Percentiles rank a stretch among this genome's conserved stretches.
phyloP scores from a whole-genome alignment of 2,797 vertebrate species.

The Neostethus bicornis region DNA sequence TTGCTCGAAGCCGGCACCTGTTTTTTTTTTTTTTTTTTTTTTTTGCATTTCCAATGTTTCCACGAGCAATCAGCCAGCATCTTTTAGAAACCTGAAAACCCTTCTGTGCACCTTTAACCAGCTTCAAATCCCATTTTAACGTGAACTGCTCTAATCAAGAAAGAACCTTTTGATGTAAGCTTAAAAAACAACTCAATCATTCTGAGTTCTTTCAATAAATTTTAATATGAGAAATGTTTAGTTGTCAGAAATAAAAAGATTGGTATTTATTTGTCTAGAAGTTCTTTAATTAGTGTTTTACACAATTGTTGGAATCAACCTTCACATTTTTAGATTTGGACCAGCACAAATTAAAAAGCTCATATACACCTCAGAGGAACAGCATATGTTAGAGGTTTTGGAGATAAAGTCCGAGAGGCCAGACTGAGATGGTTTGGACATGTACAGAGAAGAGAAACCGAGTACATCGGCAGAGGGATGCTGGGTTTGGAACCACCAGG shows the following conservation, averaged over 20 bases:
- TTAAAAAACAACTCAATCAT: conserved; percentile 18
- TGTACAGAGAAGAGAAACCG: too few relatives aligned
- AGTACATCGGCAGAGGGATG: too few relatives aligned
- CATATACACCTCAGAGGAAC: too few relatives aligned
- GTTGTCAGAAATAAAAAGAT: not conserved
- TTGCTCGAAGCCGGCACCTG: conserved; percentile 21
- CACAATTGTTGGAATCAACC: too few relatives aligned
- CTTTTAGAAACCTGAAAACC: conserved; percentile 20
- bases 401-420: too few relatives aligned
- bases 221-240: conserved; percentile 15
- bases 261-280: conserved; percentile 13
- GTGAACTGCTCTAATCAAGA: conserved; percentile 11
- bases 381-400: too few relatives aligned
- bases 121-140: conserved; percentile 43
- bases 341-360: too few relatives aligned
- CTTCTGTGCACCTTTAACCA: conserved; percentile 21
- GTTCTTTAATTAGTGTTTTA: conserved; percentile 15
- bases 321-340: too few relatives aligned
- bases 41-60: conserved; percentile 19
- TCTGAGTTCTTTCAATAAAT: conserved; percentile 20
- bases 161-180: conserved; percentile 27
- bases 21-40: conserved; percentile 3
- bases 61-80: conserved; percentile 23
- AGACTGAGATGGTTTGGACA: too few relatives aligned
- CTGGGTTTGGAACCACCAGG: too few relatives aligned